Evolutionary conservation across 1,140 invertebrate genomes (phyloP).

Genomic region (Musca vetustissima): DNA sequence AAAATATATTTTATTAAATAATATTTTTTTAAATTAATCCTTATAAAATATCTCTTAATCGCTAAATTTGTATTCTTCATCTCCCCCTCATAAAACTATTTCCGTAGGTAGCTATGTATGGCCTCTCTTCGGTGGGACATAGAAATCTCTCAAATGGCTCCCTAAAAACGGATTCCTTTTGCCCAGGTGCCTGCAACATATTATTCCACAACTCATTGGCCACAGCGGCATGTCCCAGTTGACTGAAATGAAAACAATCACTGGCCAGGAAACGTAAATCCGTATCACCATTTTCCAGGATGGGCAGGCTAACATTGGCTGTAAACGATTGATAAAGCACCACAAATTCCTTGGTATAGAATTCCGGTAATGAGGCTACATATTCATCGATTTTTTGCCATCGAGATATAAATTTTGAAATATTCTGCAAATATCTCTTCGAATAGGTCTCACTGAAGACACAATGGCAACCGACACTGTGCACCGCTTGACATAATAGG

Average conservation of each 20-base stretch:
- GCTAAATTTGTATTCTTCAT: too few species aligned
- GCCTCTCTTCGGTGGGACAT: conserved; percentile 25
- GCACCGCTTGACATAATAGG: conserved; percentile 51
- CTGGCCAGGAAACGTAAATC: conserved; percentile 66
- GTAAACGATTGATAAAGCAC: conserved; percentile 64
- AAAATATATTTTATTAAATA: too few species aligned
- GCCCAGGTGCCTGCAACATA: conserved; percentile 59
- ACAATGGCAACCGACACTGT: conserved; percentile 59
- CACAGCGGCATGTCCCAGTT: conserved; percentile 61
- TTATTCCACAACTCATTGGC: conserved; percentile 65
- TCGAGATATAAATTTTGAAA: conserved; percentile 49
- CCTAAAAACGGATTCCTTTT: conserved; percentile 25
- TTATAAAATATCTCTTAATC: too few species aligned
- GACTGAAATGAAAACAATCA: conserved; percentile 76
- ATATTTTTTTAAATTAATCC: too few species aligned
- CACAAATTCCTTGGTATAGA: conserved; percentile 59
- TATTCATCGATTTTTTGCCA: conserved; percentile 56
- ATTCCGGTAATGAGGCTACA: conserved; percentile 49
- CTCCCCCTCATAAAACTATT: not conserved
- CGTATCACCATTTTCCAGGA: conserved; percentile 45
- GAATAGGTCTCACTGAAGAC: conserved; percentile 54
- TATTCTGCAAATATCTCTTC: conserved; percentile 35
- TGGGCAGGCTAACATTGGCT: conserved; percentile 53
- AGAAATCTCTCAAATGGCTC: conserved; percentile 17
- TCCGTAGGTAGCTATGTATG: conserved; percentile 23